A percentile compares a stretch with the other conserved stretches of the same genome.
These are phyloP conservation scores for Noctuana brunneofusca DNA, from an alignment of 2,888 invertebrate species.

Conservation along the genomic window DNA sequence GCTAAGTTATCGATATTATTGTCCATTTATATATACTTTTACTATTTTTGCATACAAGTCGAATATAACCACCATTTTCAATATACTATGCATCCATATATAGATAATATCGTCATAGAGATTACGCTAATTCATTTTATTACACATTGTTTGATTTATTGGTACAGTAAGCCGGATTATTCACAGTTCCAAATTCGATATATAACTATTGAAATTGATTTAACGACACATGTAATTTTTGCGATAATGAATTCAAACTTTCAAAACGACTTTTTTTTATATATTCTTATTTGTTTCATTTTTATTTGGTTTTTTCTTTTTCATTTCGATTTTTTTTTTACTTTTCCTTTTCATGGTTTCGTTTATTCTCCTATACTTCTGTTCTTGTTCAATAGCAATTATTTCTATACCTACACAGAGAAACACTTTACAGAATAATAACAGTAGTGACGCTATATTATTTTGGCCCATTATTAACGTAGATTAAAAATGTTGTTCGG, in stretches of 20 bases:
- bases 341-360: constrained; percentile 55
- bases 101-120: constrained; percentile 58
- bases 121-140: constrained; percentile 61
- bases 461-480: constrained; percentile 76
- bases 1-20: constrained; percentile 75
- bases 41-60: constrained; percentile 77
- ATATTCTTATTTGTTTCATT: constrained; percentile 42
- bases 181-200: constrained; percentile 49
- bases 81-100: constrained; percentile 72
- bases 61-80: constrained; percentile 69
- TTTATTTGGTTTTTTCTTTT: constrained; percentile 45
- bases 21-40: constrained; percentile 76
- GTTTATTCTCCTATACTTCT: constrained; percentile 71
- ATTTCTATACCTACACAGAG: constrained; percentile 80
- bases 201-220: constrained; percentile 43
- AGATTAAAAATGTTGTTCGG: constrained; percentile 64
- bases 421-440: constrained; percentile 79
- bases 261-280: constrained; percentile 50
- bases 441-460: constrained; percentile 72
- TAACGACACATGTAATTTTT: constrained; percentile 57
- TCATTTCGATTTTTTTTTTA: constrained; percentile 48
- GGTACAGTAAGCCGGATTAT: constrained; percentile 65
- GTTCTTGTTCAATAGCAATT: constrained; percentile 64
- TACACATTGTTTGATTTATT: constrained; percentile 65
- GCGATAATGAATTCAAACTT: constrained; percentile 58